A percentile compares a stretch with the other conserved stretches of the same genome.
phyloP scores from a whole-genome alignment of 2,888 invertebrate species.

The Eretmocerus hayati region DNA sequence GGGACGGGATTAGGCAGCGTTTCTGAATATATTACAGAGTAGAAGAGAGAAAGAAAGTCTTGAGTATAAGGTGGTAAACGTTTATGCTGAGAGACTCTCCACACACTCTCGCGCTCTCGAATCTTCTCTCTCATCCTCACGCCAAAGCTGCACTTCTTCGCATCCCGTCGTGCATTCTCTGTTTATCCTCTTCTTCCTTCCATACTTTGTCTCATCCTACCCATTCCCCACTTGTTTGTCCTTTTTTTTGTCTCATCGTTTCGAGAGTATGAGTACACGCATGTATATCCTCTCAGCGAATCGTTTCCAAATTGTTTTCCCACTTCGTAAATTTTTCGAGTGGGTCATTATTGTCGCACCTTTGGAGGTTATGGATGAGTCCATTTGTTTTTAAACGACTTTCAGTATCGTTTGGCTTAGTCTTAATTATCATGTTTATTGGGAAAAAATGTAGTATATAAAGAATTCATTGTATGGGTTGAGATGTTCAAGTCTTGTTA shows the following conservation, averaged over 20 bases:
- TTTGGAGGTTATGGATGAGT: too few relatives aligned
- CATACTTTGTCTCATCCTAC: not conserved
- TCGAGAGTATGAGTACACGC: not conserved
- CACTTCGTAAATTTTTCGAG: too few relatives aligned
- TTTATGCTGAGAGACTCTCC: slow-evolving; percentile 10
- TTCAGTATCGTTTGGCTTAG: too few relatives aligned
- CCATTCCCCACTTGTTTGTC: not conserved
- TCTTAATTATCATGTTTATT: too few relatives aligned
- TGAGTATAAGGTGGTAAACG: slow-evolving; percentile 21
- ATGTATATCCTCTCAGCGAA: too few relatives aligned
- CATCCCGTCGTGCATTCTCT: not conserved
- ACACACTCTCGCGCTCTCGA: not conserved
- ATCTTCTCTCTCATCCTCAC: not conserved
- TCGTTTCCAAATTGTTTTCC: too few relatives aligned
- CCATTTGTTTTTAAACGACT: too few relatives aligned
- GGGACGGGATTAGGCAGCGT: slow-evolving; percentile 26
- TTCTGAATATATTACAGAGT: slow-evolving; percentile 25
- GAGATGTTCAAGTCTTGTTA: too few relatives aligned
- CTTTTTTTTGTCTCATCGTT: too few relatives aligned
- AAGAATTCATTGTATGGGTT: too few relatives aligned
- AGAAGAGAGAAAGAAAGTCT: slow-evolving; percentile 2
- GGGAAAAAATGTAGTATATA: too few relatives aligned
- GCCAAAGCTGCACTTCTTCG: not conserved
- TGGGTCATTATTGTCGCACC: too few relatives aligned
- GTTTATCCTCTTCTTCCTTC: not conserved